Evolutionary conservation across 2,797 vertebrate species (phyloP).

Genomic region (Simalia tracyae): DNA sequence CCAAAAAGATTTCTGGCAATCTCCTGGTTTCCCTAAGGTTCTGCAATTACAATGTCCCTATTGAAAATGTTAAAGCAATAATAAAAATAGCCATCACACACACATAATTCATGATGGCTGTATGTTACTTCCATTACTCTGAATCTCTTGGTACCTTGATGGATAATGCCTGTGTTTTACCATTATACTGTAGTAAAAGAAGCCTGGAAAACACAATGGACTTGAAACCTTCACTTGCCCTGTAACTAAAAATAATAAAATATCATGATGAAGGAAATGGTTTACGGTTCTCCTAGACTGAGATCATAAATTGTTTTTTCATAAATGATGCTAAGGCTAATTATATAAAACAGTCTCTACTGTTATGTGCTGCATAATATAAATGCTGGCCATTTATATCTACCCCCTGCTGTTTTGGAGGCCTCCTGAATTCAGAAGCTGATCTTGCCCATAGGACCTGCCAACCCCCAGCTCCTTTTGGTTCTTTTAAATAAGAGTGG

Average conservation of each 20-base stretch:
- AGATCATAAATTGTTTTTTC: background rate
- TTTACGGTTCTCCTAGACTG: slow-evolving; percentile 7
- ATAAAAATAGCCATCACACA: background rate
- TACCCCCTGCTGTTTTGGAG: background rate
- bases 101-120: background rate
- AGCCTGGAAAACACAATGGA: background rate
- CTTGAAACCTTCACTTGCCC: background rate
- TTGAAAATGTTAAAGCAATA: background rate
- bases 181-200: background rate
- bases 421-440: background rate
- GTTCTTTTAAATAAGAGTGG: background rate
- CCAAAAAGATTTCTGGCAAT: background rate
- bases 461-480: background rate
- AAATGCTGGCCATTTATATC: background rate
- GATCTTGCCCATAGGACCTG: background rate
- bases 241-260: slow-evolving; percentile 5
- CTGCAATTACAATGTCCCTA: background rate
- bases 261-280: background rate
- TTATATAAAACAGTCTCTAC: background rate
- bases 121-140: slow-evolving; percentile 26
- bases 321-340: background rate
- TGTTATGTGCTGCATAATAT: fast-evolving
- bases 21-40: background rate
- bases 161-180: background rate
- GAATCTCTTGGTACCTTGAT: slow-evolving; percentile 1